phyloP scores from a whole-genome alignment of 2,888 invertebrate species.

The Geotrupes spiniger region DNA sequence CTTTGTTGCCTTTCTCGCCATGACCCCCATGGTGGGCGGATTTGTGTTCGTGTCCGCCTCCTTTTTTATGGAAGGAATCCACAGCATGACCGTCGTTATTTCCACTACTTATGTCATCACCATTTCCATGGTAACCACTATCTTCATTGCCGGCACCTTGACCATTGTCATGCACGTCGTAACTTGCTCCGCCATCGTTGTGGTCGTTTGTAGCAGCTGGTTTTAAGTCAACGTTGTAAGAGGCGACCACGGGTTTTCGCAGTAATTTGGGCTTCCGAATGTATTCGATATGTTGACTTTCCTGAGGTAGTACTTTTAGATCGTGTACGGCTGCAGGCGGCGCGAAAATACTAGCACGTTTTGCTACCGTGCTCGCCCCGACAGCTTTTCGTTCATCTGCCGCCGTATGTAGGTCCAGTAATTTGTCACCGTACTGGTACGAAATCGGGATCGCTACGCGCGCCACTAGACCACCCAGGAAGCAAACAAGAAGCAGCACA shows the following conservation, averaged over 20 bases:
- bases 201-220: slow-evolving; percentile 21
- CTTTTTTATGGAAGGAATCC: slow-evolving; percentile 41
- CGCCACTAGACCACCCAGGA: slow-evolving; percentile 9
- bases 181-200: not conserved
- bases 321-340: slow-evolving; percentile 39
- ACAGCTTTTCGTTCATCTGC: slow-evolving; percentile 9
- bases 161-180: slow-evolving; percentile 10
- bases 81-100: slow-evolving; percentile 2
- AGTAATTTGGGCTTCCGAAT: slow-evolving; percentile 32
- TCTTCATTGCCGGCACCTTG: slow-evolving; percentile 14
- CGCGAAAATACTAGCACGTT: slow-evolving; percentile 10
- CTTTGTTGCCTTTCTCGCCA: slow-evolving; percentile 63
- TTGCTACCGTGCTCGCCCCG: slow-evolving; percentile 9
- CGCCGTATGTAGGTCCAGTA: slow-evolving; percentile 7
- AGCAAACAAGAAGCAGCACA: slow-evolving; percentile 18
- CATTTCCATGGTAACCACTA: slow-evolving; percentile 13
- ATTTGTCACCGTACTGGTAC: slow-evolving; percentile 17
- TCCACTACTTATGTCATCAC: slow-evolving; percentile 15
- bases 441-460: slow-evolving; percentile 18
- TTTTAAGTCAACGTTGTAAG: slow-evolving; percentile 32
- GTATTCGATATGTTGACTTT: slow-evolving; percentile 1
- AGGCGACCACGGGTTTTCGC: slow-evolving; percentile 38
- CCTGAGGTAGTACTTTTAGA: not conserved
- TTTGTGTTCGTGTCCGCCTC: slow-evolving; percentile 57
- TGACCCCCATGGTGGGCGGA: slow-evolving; percentile 56